Evolutionary conservation across 2,113 vertebrate species (phyloP).

Genomic region (Corythoichthys intestinalis): DNA sequence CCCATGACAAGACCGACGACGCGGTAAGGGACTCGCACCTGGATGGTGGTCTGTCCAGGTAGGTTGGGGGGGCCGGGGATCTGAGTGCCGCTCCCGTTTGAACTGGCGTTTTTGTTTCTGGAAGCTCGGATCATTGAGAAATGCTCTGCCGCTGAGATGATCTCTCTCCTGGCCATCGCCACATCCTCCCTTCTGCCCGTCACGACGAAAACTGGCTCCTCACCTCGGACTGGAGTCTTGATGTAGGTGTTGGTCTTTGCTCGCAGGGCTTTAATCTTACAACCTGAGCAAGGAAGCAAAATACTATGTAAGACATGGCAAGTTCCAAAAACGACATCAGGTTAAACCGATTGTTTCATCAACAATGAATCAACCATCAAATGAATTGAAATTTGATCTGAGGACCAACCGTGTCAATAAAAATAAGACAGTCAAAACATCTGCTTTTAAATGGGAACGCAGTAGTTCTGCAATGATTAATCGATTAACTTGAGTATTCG

Average conservation of each 20-base stretch:
- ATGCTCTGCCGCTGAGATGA: slow-evolving; percentile 95
- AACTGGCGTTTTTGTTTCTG: slow-evolving; percentile 86
- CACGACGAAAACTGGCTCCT: slow-evolving; percentile 98
- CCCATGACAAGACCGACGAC: slow-evolving; percentile 95
- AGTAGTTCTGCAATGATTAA: too few relatives aligned
- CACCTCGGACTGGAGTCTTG: slow-evolving; percentile 95
- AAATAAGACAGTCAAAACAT: too few relatives aligned
- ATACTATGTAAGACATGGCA: slow-evolving; percentile 9
- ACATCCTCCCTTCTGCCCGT: slow-evolving; percentile 96
- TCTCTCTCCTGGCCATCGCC: slow-evolving; percentile 94
- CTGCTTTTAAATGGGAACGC: too few relatives aligned
- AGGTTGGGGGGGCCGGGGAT: slow-evolving; percentile 90
- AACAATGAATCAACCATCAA: too few relatives aligned
- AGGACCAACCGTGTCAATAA: too few relatives aligned
- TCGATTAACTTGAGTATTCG: too few relatives aligned
- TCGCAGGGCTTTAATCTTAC: slow-evolving; percentile 97
- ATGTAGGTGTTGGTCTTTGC: slow-evolving; percentile 68
- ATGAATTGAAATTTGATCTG: too few relatives aligned
- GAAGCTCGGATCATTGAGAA: slow-evolving; percentile 98
- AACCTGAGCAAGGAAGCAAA: slow-evolving; percentile 72
- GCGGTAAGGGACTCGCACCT: slow-evolving; percentile 94
- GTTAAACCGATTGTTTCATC: background rate
- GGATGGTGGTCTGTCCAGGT: slow-evolving; percentile 94
- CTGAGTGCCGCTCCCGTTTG: slow-evolving; percentile 73
- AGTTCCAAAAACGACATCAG: slow-evolving; percentile 3